Evolutionary conservation across 2,888 invertebrate species (phyloP), one percentile per base, ranked within the genome.

Genomic region (Andrena haemorrhoa): DNA sequence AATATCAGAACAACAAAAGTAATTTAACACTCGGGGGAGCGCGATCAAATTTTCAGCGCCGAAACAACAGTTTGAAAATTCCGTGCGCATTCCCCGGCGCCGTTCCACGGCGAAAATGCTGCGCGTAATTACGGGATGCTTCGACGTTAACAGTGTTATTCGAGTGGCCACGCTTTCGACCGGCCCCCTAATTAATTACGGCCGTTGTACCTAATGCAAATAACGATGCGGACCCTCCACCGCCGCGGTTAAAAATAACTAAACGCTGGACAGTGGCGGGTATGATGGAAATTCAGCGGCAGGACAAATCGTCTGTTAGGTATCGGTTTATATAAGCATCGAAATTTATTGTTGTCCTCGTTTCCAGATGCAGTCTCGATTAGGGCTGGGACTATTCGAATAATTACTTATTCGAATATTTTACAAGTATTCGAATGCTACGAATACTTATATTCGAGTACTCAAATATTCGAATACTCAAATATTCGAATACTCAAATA

Each of bases 111-210:
- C 51, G 74, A 68, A 68, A 58, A 58, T 31, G 63, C 63, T 29
- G 56, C 63, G 73, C 35, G 73, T 75, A 81, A 79, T 81, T 82
- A 71, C 64, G 16, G 60, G 60, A 71, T 75, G 61, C 61, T 65
- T 53, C 75, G 66, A 35, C 56, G 79, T 41, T 75, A 75, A 75
- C 70, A 75, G 70, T 63, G 53, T 75, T 75, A 70, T 75, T 70
- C 68, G 63, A 63, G 61, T 53, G 41, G 12, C 69, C 70, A 35
- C 61, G 60, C 70, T 70, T 51, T 56, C 58, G 51, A 35, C 29
- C 61, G 73, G 77, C 58, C 69, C 29, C 29, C 71, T 51, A 70
- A 79, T 70, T 79, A 79, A 79, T 71, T 72, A 64, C 23, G 63
- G 49, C 16, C 72, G 23, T 33, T 33, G 29, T n/a, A 23, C 20